phyloP scores from a whole-genome alignment of 2,797 vertebrate genomes.

The Acanthis flammea region DNA sequence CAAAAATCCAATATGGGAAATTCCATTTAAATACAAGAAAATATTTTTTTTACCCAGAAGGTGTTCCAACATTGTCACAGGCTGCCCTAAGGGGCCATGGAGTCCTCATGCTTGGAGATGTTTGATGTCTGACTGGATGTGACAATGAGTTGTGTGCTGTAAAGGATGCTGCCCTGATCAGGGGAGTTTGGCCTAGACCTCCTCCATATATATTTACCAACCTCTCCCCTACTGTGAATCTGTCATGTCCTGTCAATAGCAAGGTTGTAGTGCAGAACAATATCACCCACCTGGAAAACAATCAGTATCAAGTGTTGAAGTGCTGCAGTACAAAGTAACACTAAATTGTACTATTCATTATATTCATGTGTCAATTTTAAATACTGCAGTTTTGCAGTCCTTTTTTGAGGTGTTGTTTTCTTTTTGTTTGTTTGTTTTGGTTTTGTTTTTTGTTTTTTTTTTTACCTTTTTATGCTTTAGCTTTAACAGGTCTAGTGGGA shows the following conservation, averaged over 20 bases:
- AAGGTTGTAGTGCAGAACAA: neutral
- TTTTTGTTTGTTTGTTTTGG: neutral
- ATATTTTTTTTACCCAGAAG: neutral
- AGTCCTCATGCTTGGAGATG: neutral
- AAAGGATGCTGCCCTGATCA: neutral
- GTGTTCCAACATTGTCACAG: neutral
- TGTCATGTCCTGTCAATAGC: neutral
- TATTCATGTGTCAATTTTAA: neutral
- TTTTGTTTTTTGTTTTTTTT: neutral
- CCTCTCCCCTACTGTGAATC: neutral
- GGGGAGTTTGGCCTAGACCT: neutral
- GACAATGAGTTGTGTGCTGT: neutral
- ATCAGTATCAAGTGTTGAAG: neutral
- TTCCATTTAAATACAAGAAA: neutral
- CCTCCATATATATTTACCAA: neutral
- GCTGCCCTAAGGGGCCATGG: neutral
- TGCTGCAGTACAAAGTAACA: neutral
- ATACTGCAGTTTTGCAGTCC: neutral
- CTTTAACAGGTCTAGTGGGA: neutral
- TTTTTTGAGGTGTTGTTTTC: neutral
- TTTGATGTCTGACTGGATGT: neutral
- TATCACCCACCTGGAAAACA: neutral
- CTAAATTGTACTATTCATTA: neutral
- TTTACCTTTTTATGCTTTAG: neutral
- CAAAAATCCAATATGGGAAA: neutral